Percentiles rank a stretch among this genome's conserved stretches.
Evolutionary conservation across 2,888 invertebrate genomes (phyloP).

Genomic region (Lasioglossum vierecki): DNA sequence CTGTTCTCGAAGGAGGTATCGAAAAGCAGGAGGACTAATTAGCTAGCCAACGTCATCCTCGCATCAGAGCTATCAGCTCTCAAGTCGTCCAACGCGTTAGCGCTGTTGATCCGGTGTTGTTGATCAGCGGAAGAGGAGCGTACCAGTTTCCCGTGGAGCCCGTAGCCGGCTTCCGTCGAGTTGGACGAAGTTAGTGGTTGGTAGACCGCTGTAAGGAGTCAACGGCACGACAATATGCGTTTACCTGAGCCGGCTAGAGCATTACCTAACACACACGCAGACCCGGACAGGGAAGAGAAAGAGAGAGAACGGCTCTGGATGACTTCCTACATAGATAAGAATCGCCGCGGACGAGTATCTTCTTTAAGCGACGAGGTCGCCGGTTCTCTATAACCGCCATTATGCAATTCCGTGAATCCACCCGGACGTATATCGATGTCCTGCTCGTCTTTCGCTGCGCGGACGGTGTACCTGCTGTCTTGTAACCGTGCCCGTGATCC

Average conservation of each 20-base stretch:
- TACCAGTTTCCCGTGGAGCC: slow-evolving; percentile 35
- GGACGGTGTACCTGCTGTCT: slow-evolving; percentile 33
- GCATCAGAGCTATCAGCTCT: neutral
- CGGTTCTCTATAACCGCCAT: slow-evolving; percentile 61
- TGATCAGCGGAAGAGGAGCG: slow-evolving; percentile 33
- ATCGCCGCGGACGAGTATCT: slow-evolving; percentile 69
- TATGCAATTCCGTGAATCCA: slow-evolving; percentile 70
- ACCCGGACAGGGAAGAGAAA: slow-evolving; percentile 57
- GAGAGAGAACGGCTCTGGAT: slow-evolving; percentile 35
- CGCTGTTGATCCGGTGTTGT: neutral
- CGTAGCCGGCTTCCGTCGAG: slow-evolving; percentile 49
- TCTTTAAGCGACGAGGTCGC: slow-evolving; percentile 72
- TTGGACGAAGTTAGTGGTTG: slow-evolving; percentile 1
- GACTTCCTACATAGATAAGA: slow-evolving; percentile 74
- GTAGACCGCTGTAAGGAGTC: slow-evolving; percentile 60
- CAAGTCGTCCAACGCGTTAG: neutral
- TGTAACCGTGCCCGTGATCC: slow-evolving; percentile 22
- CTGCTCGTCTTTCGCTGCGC: slow-evolving; percentile 55
- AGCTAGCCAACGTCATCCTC: neutral
- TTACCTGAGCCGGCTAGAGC: slow-evolving; percentile 57
- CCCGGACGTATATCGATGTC: slow-evolving; percentile 66
- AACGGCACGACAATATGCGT: slow-evolving; percentile 68
- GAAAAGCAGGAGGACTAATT: neutral
- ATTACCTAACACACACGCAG: slow-evolving; percentile 67
- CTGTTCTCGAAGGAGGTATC: neutral